A percentile compares a stretch with the other conserved stretches of the same genome.
Evolutionary conservation across 1,140 invertebrate species (phyloP).

Genomic region (Orchesella cincta): DNA sequence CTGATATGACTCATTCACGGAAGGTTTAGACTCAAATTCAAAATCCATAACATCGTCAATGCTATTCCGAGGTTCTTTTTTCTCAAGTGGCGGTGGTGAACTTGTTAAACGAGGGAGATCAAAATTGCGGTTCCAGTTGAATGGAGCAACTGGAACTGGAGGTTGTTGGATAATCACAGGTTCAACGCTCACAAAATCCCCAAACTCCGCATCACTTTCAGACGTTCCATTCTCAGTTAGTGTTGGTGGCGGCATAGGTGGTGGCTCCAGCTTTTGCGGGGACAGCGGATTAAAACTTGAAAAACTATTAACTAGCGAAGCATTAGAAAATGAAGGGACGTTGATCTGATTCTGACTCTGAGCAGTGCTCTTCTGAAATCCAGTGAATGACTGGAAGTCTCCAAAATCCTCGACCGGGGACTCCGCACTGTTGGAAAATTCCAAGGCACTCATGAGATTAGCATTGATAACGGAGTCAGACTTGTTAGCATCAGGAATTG

Average conservation of each 20-base stretch:
- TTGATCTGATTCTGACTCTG: too few relatives aligned
- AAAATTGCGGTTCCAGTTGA: neutral
- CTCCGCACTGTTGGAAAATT: neutral
- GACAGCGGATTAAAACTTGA: too few relatives aligned
- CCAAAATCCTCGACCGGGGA: conserved; percentile 34
- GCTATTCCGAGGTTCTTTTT: neutral
- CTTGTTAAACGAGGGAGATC: neutral
- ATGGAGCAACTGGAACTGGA: conserved; percentile 2
- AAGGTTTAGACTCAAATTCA: too few relatives aligned
- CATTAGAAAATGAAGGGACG: too few relatives aligned
- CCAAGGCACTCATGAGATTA: neutral
- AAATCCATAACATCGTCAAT: neutral
- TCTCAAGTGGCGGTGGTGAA: neutral
- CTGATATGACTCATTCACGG: too few relatives aligned
- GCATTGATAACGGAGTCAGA: neutral
- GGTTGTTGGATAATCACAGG: conserved; percentile 52
- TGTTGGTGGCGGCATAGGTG: neutral
- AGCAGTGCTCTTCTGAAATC: too few relatives aligned
- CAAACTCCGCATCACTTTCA: conserved; percentile 45
- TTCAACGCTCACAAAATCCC: conserved; percentile 57
- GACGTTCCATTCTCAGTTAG: neutral
- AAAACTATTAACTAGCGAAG: too few relatives aligned
- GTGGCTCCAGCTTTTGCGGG: too few relatives aligned
- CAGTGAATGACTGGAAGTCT: conserved; percentile 39
- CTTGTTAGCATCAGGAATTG: neutral